Conservation (phyloP, 2,113 vertebrate species). For the Prochilodus magdalenae region DNA sequence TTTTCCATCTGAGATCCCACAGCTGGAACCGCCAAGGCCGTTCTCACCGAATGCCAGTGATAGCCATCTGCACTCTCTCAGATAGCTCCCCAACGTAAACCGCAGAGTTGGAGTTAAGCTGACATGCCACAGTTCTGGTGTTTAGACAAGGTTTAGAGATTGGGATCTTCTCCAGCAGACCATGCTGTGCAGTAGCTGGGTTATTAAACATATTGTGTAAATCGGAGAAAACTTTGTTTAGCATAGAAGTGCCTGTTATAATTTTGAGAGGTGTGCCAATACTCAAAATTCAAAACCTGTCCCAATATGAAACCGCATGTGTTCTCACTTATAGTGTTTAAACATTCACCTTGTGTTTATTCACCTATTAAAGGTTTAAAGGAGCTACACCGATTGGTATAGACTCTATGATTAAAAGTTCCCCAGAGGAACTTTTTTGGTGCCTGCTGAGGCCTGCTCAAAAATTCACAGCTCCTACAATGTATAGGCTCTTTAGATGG, state of each 20-base stretch:
- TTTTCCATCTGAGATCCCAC: conserved; percentile 65
- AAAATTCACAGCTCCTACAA: too few relatives aligned
- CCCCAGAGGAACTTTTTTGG: too few relatives aligned
- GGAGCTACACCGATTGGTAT: too few relatives aligned
- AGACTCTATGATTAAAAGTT: too few relatives aligned
- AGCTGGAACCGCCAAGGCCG: conserved; percentile 58
- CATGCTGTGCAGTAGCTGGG: conserved; percentile 30
- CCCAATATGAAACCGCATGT: too few relatives aligned
- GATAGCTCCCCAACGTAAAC: conserved; percentile 62
- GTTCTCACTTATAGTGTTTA: too few relatives aligned
- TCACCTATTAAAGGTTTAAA: too few relatives aligned
- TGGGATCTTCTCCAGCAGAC: conserved; percentile 47
- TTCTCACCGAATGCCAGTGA: conserved; percentile 59
- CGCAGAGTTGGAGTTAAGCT: conserved; percentile 45
- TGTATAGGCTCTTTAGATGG: too few relatives aligned
- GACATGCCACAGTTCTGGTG: conserved; percentile 51
- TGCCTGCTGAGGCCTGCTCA: too few relatives aligned
- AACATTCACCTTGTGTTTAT: too few relatives aligned
- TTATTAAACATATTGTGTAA: conserved; percentile 25
- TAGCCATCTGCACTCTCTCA: conserved; percentile 61
- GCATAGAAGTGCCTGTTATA: neutral
- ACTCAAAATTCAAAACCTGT: too few relatives aligned
- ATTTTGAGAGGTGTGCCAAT: neutral
- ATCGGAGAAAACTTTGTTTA: neutral
- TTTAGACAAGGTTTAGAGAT: conserved; percentile 56